Evolutionary conservation across 2,113 vertebrate genomes (phyloP), one percentile per base, ranked within the genome.

Genomic region (Gorsachius goisagi): DNA sequence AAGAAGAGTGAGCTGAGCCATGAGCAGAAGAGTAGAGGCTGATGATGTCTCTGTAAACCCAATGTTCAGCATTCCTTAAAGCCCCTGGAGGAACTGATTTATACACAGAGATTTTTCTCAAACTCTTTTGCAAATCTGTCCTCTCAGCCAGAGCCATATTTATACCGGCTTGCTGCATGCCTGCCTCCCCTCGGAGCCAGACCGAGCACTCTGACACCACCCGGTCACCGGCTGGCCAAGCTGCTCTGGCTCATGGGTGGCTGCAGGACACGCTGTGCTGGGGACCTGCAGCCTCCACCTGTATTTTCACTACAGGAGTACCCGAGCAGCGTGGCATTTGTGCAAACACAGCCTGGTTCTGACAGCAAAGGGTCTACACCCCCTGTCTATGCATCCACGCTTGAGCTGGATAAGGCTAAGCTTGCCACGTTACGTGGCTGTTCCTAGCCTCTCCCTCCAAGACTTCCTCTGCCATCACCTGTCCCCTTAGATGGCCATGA

Each of bases 281-380:
- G 41, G 28, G 20, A 75, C 68, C 30, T 59, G n/a, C 41, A 67
- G 53, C 24, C 12, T 73, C 39, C 10, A 7, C 18, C 30, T 32
- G 5, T n/a, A 9, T 64, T 80, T 72, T 62, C 80, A 63, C 28
- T 39, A 22, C 39, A 33, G 63, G 15, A 68, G 16, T 11, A 80
- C 39, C 15, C 0, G 0, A 66, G 27, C 23, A 56, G n/a, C 33
- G 52, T 0, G 3, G 22, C 32, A 18, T 39, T 84, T 71, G 32
- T 44, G 53, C 60, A 68, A 76, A 49, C 3, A 2, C 26, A 85
- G 56, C 45, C 44, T 67, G 22, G 23, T 39, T 72, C 58, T 56
- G 39, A 68, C 23, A 41, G 44, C 52, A 21, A 6, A 76, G 35
- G 19, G 9, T 30, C 30, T 79, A 45, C 0, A 0, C 30, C 11